These are phyloP conservation scores for Porites evermanni DNA, from an alignment of 92 coral and sea anemone genomes.

Conservation along the genomic window DNA sequence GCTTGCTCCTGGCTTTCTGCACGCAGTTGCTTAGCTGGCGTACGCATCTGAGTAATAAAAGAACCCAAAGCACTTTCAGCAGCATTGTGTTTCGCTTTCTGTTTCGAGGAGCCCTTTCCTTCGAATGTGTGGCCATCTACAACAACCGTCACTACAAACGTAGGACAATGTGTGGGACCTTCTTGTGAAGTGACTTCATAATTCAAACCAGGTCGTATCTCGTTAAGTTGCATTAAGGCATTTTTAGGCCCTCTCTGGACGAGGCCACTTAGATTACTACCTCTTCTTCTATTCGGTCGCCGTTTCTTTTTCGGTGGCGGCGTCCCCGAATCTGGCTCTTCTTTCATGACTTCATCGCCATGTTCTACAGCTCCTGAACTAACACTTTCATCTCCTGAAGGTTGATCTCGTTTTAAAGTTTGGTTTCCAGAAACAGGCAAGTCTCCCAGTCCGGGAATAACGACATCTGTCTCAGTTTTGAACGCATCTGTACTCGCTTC, in stretches of 20 bases:
- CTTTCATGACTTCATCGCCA: constrained; percentile 8
- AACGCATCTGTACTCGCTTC: background rate
- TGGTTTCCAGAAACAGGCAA: constrained; percentile 20
- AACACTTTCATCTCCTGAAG: constrained; percentile 17
- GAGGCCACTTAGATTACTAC: constrained; percentile 16
- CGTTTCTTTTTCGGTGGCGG: constrained; percentile 46
- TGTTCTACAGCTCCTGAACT: background rate
- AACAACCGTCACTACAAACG: constrained; percentile 66
- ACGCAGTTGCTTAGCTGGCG: constrained; percentile 14
- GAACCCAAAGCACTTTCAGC: constrained; percentile 84
- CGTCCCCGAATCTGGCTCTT: constrained; percentile 50
- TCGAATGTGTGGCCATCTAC: constrained; percentile 81
- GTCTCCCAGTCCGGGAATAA: constrained; percentile 48
- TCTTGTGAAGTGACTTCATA: constrained; percentile 61
- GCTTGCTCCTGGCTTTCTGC: constrained; percentile 11
- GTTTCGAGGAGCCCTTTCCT: constrained; percentile 85
- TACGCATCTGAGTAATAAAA: constrained; percentile 57
- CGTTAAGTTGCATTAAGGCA: constrained; percentile 90
- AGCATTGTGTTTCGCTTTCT: constrained; percentile 89
- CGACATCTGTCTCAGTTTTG: background rate
- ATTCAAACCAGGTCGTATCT: constrained; percentile 78
- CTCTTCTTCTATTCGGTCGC: constrained; percentile 8
- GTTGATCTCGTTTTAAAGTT: constrained; percentile 22
- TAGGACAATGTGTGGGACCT: constrained; percentile 81
- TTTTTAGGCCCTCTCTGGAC: constrained; percentile 56